These are phyloP conservation scores for Hymenopus coronatus DNA, from an alignment of 2,888 invertebrate species.

Conservation along the genomic window DNA sequence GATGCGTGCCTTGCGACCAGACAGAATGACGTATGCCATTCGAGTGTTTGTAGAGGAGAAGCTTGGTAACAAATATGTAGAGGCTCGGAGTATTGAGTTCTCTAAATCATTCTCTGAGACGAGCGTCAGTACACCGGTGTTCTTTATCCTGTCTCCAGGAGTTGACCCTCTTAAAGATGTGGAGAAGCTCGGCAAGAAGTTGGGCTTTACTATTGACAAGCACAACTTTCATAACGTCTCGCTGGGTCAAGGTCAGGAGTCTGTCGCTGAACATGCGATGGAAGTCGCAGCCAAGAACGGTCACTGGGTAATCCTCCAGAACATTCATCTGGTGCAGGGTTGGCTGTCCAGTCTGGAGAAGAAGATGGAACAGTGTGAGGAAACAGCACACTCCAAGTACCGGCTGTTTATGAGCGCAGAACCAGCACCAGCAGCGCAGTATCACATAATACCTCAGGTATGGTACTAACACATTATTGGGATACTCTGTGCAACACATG, in stretches of 20 bases:
- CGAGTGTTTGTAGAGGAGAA: slow-evolving; percentile 85
- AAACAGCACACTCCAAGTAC: slow-evolving; percentile 62
- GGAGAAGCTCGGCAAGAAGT: slow-evolving; percentile 75
- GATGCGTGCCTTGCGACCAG: slow-evolving; percentile 85
- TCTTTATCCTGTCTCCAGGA: slow-evolving; percentile 92
- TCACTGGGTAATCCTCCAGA: slow-evolving; percentile 92
- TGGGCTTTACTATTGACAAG: slow-evolving; percentile 75
- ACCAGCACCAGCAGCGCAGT: slow-evolving; percentile 67
- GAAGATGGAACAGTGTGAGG: slow-evolving; percentile 79
- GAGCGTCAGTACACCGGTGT: slow-evolving; percentile 79
- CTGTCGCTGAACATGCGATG: slow-evolving; percentile 86
- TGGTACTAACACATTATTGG: slow-evolving; percentile 18
- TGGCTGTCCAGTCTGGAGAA: slow-evolving; percentile 90
- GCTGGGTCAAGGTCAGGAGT: slow-evolving; percentile 91
- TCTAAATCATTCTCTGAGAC: slow-evolving; percentile 84
- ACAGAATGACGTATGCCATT: slow-evolving; percentile 92
- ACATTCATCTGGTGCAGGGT: slow-evolving; percentile 85
- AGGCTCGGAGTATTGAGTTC: slow-evolving; percentile 75
- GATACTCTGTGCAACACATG: too few species aligned
- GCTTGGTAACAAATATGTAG: slow-evolving; percentile 77
- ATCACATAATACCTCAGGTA: slow-evolving; percentile 58
- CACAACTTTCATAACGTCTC: slow-evolving; percentile 91
- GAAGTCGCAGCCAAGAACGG: slow-evolving; percentile 70
- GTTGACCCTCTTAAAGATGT: slow-evolving; percentile 94
- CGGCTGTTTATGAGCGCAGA: slow-evolving; percentile 85